Evolutionary conservation across 2,797 vertebrate genomes (phyloP).

Genomic region (Falco columbarius): DNA sequence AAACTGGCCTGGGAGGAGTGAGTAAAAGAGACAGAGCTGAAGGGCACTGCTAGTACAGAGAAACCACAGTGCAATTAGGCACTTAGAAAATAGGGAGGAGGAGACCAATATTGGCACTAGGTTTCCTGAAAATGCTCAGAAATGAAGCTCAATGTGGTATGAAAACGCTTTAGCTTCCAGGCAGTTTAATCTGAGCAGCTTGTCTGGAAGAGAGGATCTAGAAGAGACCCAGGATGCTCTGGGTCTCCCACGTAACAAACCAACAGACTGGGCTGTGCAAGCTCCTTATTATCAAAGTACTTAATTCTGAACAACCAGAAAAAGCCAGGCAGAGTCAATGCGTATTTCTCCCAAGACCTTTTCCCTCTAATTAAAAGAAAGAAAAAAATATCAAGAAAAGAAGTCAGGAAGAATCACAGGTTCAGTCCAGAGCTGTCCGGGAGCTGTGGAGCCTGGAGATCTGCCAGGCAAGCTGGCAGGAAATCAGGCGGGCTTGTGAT

Average conservation of each 20-base stretch:
- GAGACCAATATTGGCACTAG: background rate
- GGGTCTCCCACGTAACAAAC: background rate
- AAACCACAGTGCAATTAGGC: background rate
- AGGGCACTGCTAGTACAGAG: background rate
- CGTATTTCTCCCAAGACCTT: background rate
- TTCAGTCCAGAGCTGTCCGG: constrained; percentile 1
- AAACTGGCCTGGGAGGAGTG: background rate
- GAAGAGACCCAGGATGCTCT: background rate
- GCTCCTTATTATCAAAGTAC: background rate
- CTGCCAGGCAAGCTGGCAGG: constrained; percentile 55
- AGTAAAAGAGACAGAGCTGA: background rate
- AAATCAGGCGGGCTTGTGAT: constrained; percentile 7
- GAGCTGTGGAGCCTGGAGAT: constrained; percentile 24
- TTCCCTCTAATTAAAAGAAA: background rate
- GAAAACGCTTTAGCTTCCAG: background rate
- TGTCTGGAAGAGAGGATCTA: background rate
- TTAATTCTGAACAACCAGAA: background rate
- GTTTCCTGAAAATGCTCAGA: background rate
- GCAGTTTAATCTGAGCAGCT: background rate
- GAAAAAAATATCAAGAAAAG: background rate
- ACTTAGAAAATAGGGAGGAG: background rate
- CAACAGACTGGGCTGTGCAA: background rate
- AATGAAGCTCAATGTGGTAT: background rate
- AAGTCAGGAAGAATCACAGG: constrained; percentile 33
- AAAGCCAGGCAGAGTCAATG: background rate